These are phyloP conservation scores for Aegotheles bennettii DNA, from an alignment of 2,113 vertebrate species.

Conservation along the genomic window DNA sequence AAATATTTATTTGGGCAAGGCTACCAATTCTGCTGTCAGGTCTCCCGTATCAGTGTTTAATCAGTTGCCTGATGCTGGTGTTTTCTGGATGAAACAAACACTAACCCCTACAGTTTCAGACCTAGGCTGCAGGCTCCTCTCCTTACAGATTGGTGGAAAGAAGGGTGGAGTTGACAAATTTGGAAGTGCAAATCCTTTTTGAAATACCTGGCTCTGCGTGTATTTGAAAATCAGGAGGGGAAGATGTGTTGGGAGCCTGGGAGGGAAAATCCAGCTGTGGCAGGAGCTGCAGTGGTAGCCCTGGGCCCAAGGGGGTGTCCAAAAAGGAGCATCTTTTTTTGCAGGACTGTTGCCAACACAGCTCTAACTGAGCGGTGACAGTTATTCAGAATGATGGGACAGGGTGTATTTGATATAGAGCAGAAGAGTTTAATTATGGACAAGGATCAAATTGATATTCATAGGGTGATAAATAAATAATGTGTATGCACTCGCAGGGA, in stretches of 20 bases:
- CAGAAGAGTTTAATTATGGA: slow-evolving; percentile 35
- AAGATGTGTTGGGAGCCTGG: not conserved
- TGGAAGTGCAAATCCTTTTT: not conserved
- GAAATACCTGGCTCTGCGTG: not conserved
- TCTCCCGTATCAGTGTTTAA: not conserved
- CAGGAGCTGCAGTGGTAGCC: not conserved
- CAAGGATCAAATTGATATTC: slow-evolving; percentile 53
- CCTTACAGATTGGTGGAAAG: not conserved
- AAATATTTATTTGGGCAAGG: not conserved
- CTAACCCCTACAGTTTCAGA: not conserved
- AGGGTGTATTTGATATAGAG: not conserved
- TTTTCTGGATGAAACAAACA: not conserved
- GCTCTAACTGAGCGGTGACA: not conserved
- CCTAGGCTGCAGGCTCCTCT: not conserved
- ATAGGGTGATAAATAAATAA: slow-evolving; percentile 58
- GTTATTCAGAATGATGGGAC: not conserved
- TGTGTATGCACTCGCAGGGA: slow-evolving; percentile 26
- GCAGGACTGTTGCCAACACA: not conserved
- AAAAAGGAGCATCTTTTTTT: not conserved
- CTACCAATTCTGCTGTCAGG: not conserved
- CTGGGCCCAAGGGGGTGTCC: not conserved
- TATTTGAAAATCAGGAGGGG: not conserved
- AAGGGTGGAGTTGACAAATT: not conserved
- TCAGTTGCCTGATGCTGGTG: not conserved
- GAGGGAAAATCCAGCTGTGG: not conserved